Conservation (phyloP, 2,888 invertebrate species). For the Odontocerum albicorne region DNA sequence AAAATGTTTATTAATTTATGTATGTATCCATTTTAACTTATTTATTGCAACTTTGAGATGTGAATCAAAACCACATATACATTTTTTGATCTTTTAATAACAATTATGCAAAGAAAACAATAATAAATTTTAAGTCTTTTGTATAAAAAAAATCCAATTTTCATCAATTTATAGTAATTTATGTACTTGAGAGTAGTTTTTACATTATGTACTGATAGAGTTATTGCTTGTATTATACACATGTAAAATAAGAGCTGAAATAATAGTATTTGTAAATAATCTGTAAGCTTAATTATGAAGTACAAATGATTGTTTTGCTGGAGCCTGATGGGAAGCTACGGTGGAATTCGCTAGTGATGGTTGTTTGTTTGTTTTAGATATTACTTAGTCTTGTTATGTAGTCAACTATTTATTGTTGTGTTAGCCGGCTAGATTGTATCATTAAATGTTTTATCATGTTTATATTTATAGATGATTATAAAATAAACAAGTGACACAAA, state of each 20-base stretch:
- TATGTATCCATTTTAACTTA: too few species aligned
- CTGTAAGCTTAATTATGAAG: constrained; percentile 33
- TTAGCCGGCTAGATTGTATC: constrained; percentile 26
- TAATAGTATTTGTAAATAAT: constrained; percentile 17
- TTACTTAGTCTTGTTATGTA: constrained; percentile 29
- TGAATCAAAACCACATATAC: too few species aligned
- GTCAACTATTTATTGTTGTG: constrained; percentile 33
- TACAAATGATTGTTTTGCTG: constrained; percentile 34
- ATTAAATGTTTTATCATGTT: constrained; percentile 32
- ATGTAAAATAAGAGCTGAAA: constrained; percentile 7
- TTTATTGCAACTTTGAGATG: too few species aligned
- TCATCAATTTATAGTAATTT: constrained; percentile 2
- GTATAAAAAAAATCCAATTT: background rate
- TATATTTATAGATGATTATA: constrained; percentile 30
- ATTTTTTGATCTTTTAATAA: background rate
- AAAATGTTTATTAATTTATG: too few species aligned
- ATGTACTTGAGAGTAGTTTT: constrained; percentile 14
- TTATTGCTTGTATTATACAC: constrained; percentile 26
- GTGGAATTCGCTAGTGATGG: constrained; percentile 4
- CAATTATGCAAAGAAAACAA: constrained; percentile 9
- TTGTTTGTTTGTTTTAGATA: constrained; percentile 25
- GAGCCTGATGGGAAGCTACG: constrained; percentile 2
- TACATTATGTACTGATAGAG: constrained; percentile 32
- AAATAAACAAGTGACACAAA: constrained; percentile 24
- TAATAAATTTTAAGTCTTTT: constrained; percentile 11